phyloP scores from a whole-genome alignment of 1,140 invertebrate genomes.

The Arctopsyche grandis region DNA sequence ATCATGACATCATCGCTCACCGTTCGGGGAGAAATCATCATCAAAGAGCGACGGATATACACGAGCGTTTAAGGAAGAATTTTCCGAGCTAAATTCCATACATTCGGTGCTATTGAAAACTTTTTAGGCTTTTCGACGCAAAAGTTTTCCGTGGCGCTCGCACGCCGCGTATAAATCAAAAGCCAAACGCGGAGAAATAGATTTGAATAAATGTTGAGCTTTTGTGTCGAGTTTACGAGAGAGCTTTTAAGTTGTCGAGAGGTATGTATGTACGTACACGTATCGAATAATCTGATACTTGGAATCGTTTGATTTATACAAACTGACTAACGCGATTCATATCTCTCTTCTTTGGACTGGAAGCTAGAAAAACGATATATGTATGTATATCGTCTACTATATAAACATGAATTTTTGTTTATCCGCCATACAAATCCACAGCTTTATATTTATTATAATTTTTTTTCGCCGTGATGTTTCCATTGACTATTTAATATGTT shows the following conservation, averaged over 20 bases:
- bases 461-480: too few species aligned
- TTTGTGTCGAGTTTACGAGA: constrained; percentile 21
- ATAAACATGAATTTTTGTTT: too few species aligned
- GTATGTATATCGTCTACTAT: too few species aligned
- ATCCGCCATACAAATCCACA: too few species aligned
- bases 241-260: constrained; percentile 13
- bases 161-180: constrained; percentile 17
- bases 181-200: constrained; percentile 10
- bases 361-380: background rate
- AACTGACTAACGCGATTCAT: background rate
- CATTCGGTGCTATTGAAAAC: background rate
- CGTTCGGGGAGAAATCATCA: too few species aligned
- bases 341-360: background rate
- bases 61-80: background rate
- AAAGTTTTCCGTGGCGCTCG: background rate
- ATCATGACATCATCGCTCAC: background rate
- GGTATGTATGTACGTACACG: background rate
- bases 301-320: too few species aligned
- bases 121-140: background rate
- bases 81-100: background rate
- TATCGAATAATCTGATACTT: constrained; percentile 8
- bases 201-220: constrained; percentile 24
- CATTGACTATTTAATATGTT: too few species aligned
- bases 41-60: too few species aligned
- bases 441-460: too few species aligned